Evolutionary conservation across 2,888 invertebrate species (phyloP).

Genomic region (Elmis aenea): DNA sequence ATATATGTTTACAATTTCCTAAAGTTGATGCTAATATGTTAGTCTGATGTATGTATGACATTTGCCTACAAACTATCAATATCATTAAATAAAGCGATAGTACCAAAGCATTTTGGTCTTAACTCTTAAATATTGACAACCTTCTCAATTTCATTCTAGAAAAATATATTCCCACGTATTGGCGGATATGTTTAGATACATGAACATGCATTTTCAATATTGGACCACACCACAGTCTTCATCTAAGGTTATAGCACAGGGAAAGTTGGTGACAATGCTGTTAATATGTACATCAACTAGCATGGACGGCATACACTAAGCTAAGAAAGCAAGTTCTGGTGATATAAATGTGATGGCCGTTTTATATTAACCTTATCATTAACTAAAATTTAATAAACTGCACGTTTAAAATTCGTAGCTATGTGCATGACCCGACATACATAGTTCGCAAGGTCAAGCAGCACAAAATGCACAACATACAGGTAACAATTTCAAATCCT

Average conservation of each 20-base stretch:
- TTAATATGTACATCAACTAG: constrained; percentile 31
- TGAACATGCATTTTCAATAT: constrained; percentile 33
- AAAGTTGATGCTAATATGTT: no score
- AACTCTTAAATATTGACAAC: no score
- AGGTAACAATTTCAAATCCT: constrained; percentile 5
- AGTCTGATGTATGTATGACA: no score
- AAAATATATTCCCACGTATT: constrained; percentile 43
- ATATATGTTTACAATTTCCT: no score
- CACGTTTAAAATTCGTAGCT: no score
- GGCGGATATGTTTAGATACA: constrained; percentile 40
- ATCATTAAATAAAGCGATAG: constrained; percentile 44
- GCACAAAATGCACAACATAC: neutral
- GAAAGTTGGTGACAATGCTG: constrained; percentile 14
- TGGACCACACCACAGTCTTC: constrained; percentile 47
- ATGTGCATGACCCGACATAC: no score
- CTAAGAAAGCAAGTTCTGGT: constrained; percentile 25
- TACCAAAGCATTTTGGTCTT: constrained; percentile 45
- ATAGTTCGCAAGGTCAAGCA: no score
- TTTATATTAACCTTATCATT: no score
- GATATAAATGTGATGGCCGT: no score
- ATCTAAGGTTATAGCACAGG: constrained; percentile 26
- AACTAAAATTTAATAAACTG: no score
- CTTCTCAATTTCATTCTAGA: constrained; percentile 39
- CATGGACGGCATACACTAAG: constrained; percentile 39
- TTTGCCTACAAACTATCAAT: no score